phyloP scores from a whole-genome alignment of 1,140 invertebrate genomes.

The Anastrepha ludens region DNA sequence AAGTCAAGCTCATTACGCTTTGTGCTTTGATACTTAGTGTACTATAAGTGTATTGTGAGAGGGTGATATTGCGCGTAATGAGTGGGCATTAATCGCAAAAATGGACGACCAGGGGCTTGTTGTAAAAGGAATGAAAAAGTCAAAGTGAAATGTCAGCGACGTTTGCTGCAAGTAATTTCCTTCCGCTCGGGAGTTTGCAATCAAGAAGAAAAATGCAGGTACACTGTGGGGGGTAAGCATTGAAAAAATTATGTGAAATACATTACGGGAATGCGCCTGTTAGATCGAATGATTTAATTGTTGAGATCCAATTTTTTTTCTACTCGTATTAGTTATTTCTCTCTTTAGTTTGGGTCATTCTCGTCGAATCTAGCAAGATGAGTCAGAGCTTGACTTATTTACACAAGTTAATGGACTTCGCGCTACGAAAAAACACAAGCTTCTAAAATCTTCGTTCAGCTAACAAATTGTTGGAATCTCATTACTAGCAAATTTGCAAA shows the following conservation, averaged over 20 bases:
- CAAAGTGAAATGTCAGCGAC: background rate
- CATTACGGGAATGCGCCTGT: background rate
- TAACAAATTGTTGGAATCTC: no score
- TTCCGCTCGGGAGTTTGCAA: background rate
- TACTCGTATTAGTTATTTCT: no score
- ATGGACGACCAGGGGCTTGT: background rate
- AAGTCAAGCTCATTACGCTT: conserved; percentile 23
- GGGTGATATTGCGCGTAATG: background rate
- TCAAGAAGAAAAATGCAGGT: background rate
- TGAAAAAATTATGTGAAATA: background rate
- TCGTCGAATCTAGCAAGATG: no score
- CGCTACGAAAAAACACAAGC: no score
- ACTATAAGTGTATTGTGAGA: background rate
- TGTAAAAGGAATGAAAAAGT: background rate
- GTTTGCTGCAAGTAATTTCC: conserved; percentile 22
- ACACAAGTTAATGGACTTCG: no score
- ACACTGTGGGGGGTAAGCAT: background rate
- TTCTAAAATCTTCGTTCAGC: no score
- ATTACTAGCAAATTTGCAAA: no score
- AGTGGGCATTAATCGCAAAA: conserved; percentile 16
- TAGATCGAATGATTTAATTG: no score
- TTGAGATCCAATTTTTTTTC: no score
- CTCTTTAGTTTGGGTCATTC: no score
- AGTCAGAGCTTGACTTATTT: no score
- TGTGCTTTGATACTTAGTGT: background rate